These are phyloP conservation scores for Rhynchomys soricoides DNA, from an alignment of 2,113 vertebrate species.

Conservation along the genomic window DNA sequence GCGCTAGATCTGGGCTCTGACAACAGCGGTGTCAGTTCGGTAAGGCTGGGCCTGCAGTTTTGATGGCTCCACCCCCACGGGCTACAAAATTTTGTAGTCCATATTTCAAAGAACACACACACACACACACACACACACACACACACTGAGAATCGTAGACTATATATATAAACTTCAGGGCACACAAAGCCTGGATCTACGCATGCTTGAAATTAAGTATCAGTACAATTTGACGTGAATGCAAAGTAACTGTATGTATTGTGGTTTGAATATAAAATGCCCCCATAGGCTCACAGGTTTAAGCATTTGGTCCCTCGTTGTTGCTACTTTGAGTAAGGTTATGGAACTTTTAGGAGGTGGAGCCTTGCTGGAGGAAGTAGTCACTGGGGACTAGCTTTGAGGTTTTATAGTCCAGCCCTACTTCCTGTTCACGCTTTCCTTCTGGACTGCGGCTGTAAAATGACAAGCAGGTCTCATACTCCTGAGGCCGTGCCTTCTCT, in stretches of 20 bases:
- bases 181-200: not conserved
- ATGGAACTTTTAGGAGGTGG: not conserved
- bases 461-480: not conserved
- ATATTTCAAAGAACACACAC: not conserved
- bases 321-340: not conserved
- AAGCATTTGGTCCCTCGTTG: not conserved
- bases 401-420: too few relatives aligned
- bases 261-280: not conserved
- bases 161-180: not conserved
- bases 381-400: not conserved
- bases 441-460: not conserved
- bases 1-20: not conserved
- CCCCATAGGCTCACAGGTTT: not conserved
- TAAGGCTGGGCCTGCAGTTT: not conserved
- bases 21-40: not conserved
- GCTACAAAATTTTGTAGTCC: not conserved
- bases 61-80: not conserved
- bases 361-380: not conserved
- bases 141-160: not conserved
- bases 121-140: too few relatives aligned
- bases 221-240: slow-evolving; percentile 6
- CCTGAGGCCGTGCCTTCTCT: not conserved
- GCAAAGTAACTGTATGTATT: slow-evolving; percentile 10
- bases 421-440: not conserved
- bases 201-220: slow-evolving; percentile 44